Evolutionary conservation across 2,113 vertebrate species (phyloP), one percentile per base, ranked within the genome.

Genomic region (Nothobranchius furzeri): DNA sequence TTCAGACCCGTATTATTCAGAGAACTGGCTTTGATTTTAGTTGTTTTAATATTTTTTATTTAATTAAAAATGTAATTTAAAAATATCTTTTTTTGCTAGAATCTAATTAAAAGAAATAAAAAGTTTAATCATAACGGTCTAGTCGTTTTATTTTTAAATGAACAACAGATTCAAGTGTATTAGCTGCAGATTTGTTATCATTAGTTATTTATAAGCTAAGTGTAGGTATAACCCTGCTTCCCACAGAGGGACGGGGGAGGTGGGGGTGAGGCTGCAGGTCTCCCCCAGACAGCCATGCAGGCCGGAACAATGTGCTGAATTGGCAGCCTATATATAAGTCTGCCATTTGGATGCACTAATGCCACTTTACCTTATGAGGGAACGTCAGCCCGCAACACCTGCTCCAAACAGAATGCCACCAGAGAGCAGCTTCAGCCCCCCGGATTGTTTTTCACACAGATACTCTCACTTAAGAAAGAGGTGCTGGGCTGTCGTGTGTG

Each of bases 291-390:
- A 64, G 46, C 58, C 77, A 50, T 85, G 81, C 69, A 79, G 81
- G 37, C 87, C 79, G 86, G 93, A 89, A 94, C 92, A 94, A 95
- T 95, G 95, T 96, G 96, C 96, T 98, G 96, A 98, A 95, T 94
- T 93, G 94, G 94, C 95, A 96, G 92, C 94, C 96, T 97, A 98
- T 96, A 96, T 97, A 95, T 98, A 98, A 95, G 94, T 95, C 94
- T 97, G 95, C 94, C 96, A 96, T 97, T 97, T 97, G 95, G 95
- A 94, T 95, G 85, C 93, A 90, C 94, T 93, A 93, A 94, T 95
- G 95, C 95, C 95, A 95, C 94, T 95, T 96, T 97, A 96, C 96
- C 96, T 97, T 98, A 98, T 96, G 96, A 96, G 96, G 96, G 94
- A 96, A 95, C 93, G 92, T 95, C 93, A 92, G 93, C 93, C 91